Evolutionary conservation across 2,888 invertebrate species (phyloP), one percentile per base, ranked within the genome.

Genomic region (Drosophila nr. perissopoda): DNA sequence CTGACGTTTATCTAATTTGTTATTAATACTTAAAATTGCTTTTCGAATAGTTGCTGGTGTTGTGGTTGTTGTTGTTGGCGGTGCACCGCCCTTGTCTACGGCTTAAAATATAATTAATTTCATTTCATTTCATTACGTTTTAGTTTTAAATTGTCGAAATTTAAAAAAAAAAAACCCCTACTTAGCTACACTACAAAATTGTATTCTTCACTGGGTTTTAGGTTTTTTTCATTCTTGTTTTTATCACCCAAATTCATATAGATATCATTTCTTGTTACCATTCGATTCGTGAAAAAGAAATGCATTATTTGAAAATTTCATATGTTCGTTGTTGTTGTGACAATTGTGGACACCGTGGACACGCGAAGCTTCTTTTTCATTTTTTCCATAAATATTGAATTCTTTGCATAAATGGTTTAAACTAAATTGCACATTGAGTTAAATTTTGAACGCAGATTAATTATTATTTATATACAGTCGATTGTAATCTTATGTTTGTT

Each of bases 11-110:
- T 40, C 72, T 82, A 76, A 75, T 76, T 82, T 79, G 75, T 84
- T 75, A 74, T 81, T 89, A 88, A 89, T 88, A 88, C 89, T 88
- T 89, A 88, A 81, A 82, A 88, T 88, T 88, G 88, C 88, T 88
- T 88, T 84, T 86, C 79, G 79, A 79, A 83, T 85, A 84, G 52
- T 81, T 69, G 61, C 67, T 67, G 76, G 46, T 46, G 71, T 62
- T 33, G 34, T 31, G 36, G 48, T 46, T 58, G 18, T 38, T n/a
- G 38, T 56, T 34, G 52, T 49, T 33, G 64, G 33, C 54, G 56
- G 31, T 54, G 29, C 40, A 48, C 53, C 53, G 46, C 38, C 42
- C 27, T 57, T 71, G 38, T 64, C 57, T 49, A 62, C 63, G 53
- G 65, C 76, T 76, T 79, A 73, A 73, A 70, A 51, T 68, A 71